Evolutionary conservation across 2,113 vertebrate genomes (phyloP).

Genomic region (Papio anubis): DNA sequence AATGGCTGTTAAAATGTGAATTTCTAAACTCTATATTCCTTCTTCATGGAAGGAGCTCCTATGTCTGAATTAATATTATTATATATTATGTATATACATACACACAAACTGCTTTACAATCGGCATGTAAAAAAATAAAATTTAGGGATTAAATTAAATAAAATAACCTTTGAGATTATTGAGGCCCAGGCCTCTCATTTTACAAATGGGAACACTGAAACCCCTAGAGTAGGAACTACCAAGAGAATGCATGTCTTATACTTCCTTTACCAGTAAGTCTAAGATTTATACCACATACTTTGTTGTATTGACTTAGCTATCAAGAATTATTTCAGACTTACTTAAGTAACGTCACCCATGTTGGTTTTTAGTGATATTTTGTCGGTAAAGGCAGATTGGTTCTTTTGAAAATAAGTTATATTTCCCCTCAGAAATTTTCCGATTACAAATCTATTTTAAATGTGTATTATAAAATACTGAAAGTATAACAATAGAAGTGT

Average conservation of each 20-base stretch:
- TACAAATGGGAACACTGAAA: not conserved
- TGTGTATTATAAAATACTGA: not conserved
- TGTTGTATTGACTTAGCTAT: not conserved
- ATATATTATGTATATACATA: not conserved
- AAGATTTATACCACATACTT: not conserved
- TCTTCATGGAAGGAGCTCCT: not conserved
- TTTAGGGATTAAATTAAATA: not conserved
- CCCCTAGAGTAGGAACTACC: not conserved
- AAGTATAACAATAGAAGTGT: not conserved
- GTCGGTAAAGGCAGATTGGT: not conserved
- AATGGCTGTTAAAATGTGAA: not conserved
- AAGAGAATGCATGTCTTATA: not conserved
- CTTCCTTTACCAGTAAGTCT: not conserved
- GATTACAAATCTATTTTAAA: not conserved
- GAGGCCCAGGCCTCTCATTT: not conserved
- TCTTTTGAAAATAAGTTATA: slow-evolving; percentile 40
- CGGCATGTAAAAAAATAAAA: not conserved
- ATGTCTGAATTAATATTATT: not conserved
- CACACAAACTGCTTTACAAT: not conserved
- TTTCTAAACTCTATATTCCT: not conserved
- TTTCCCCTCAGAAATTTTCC: not conserved
- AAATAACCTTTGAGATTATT: not conserved
- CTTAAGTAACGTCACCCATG: not conserved
- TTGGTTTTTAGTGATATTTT: not conserved
- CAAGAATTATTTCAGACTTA: not conserved